Base-by-base conservation (phyloP, 2,113 vertebrate genomes). In the Oryzias melastigma region DNA sequence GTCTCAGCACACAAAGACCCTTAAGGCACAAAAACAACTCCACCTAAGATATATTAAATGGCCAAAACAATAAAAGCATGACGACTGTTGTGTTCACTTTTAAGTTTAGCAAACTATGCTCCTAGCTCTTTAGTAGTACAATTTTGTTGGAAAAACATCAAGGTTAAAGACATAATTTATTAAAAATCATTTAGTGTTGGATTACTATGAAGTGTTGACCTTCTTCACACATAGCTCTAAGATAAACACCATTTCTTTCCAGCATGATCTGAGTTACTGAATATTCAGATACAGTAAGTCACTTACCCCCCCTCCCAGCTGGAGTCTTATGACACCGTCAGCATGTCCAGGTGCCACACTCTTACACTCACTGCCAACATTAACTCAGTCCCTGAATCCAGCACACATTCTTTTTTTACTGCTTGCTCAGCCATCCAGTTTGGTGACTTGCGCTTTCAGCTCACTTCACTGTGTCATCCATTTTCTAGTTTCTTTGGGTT, bases 351-450 rank as follows among this genome's bases (percentile, higher is more conserved):
- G 60, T 75, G 51, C 62, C 35, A 35, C 35, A 35, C 27, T 29
- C 5, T 5, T 27, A 29, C 27, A 29, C 35, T 48, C 43, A 40
- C 54, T 43, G 44, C 59, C 62, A 55, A 35, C n/a, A 50, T 35
- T 45, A 18, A 17, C 49, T 16, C 15, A 27, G 19, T 4, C 24
- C 19, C 49, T 17, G 48, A 18, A 15, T 16, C 29, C 40, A 48
- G 24, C 43, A 40, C 53, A 43, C 53, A 13, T 18, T 5, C 15
- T 61, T 73, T 71, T 74, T 43, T 47, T 76, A 56, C 29, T 83
- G 81, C 85, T 65, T 78, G 64, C 83, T 84, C 85, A 87, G 83
- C 85, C 80, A 81, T 85, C 73, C 69, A 40, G 62, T 35, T 25
- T 40, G 46, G 69, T 82, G 78, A 80, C 76, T 77, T 75, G 78